These are phyloP conservation scores for Dermolepida albohirtum DNA, from an alignment of 2,888 invertebrate genomes.

Conservation along the genomic window DNA sequence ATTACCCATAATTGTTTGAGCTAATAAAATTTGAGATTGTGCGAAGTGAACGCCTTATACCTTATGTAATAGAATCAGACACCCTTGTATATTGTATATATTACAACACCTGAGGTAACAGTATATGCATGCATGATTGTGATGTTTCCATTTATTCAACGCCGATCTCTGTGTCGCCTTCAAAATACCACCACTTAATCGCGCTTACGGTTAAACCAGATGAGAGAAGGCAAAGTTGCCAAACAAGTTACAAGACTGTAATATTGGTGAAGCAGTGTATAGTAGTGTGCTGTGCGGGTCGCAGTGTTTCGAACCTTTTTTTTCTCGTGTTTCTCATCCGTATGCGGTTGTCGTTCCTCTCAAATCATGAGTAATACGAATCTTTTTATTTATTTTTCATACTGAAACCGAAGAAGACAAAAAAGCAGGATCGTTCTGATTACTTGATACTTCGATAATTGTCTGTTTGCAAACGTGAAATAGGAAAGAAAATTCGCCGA, in stretches of 20 bases:
- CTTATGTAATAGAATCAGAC: too few relatives aligned
- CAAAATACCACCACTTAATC: conserved; percentile 45
- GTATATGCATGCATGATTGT: neutral
- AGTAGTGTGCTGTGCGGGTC: conserved; percentile 3
- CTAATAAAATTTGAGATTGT: too few relatives aligned
- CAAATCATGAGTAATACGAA: conserved; percentile 9
- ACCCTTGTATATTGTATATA: too few relatives aligned
- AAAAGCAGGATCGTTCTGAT: too few relatives aligned
- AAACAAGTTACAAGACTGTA: conserved; percentile 53
- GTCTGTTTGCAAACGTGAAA: too few relatives aligned
- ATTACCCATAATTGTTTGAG: too few relatives aligned
- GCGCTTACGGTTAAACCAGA: conserved; percentile 51
- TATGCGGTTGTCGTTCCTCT: conserved; percentile 33
- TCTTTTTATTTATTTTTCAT: neutral
- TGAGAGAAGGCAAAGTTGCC: conserved; percentile 53
- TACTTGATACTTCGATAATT: too few relatives aligned
- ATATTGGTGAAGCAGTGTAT: conserved; percentile 42
- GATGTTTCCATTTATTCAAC: conserved; percentile 20
- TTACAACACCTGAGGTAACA: neutral
- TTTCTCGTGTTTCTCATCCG: conserved; percentile 23
- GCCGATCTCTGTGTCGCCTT: conserved; percentile 22
- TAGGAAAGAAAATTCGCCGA: too few relatives aligned
- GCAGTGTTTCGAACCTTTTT: neutral
- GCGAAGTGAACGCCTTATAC: too few relatives aligned
- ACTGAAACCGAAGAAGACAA: too few relatives aligned